phyloP scores from a whole-genome alignment of 2,113 vertebrate genomes.

The Fregata magnificens region DNA sequence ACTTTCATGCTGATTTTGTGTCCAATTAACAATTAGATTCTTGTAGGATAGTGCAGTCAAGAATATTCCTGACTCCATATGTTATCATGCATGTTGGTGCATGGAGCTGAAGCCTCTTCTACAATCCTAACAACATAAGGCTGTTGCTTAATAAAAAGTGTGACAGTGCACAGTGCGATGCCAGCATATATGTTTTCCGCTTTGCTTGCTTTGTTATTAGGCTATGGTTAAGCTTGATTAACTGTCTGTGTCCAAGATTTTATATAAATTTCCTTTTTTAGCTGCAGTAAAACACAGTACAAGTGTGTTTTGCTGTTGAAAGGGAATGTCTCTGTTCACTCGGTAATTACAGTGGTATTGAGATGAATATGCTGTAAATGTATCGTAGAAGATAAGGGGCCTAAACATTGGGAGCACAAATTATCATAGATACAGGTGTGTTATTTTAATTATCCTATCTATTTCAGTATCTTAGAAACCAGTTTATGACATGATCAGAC shows the following conservation, averaged over 20 bases:
- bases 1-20: background rate
- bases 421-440: background rate
- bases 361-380: background rate
- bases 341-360: background rate
- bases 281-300: background rate
- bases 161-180: background rate
- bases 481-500: background rate
- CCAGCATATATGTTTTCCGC: background rate
- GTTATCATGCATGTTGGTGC: background rate
- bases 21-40: background rate
- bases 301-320: background rate
- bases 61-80: background rate
- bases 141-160: background rate
- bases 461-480: background rate
- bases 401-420: background rate
- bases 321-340: background rate
- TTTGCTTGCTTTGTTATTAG: conserved; percentile 22
- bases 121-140: background rate
- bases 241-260: background rate
- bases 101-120: background rate
- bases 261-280: background rate
- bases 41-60: background rate
- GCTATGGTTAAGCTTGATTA: conserved; percentile 23
- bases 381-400: background rate
- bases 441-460: background rate